Base-by-base conservation (phyloP, 2,113 vertebrate species). In the Callaeas wilsoni region DNA sequence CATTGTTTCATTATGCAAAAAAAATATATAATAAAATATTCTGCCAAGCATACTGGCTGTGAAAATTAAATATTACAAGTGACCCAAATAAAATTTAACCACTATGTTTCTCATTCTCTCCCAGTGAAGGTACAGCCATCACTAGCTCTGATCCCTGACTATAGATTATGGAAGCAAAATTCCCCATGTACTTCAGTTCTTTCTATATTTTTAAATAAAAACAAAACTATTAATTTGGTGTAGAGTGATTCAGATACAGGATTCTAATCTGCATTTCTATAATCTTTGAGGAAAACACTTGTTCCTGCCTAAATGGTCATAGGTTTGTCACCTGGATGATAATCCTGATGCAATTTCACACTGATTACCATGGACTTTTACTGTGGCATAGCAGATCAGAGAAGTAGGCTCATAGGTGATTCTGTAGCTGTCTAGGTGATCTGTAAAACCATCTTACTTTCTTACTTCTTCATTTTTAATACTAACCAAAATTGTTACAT, bases 61-160 rank as follows among this genome's bases (percentile, higher is more conserved):
- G 94, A 88, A 95, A 95, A 95, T 92, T 78, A 86, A 90, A 94
- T 52, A 88, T 65, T 93, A 62, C 71, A 42, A 93, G 57, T 89
- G 84, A 95, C 91, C 87, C 91, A 94, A 93, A 96, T 94, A 96
- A 94, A 91, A 94, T 79, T 79, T 91, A 89, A 84, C 77, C 4
- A 1, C 67, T 69, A 0, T 19, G 33, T 60, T 81, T 85, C 89
- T 87, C 84, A 35, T 41, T 82, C 57, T 26, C 59, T 87, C 7
- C 3, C 21, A 87, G 46, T 42, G 59, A 73, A 87, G 59, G n/a
- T n/a, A 42, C 29, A 87, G 37, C 39, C 30, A 30, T 29, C 3
- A 3, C 41, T 67, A 93, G 57, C 26, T 73, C 78, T 46, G 37
- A 79, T 73, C 26, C 41, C 65, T 46, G 29, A 75, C 69, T 49